These are phyloP conservation scores for Trichonephila inaurata DNA, from an alignment of 1,140 invertebrate genomes.

Conservation along the genomic window DNA sequence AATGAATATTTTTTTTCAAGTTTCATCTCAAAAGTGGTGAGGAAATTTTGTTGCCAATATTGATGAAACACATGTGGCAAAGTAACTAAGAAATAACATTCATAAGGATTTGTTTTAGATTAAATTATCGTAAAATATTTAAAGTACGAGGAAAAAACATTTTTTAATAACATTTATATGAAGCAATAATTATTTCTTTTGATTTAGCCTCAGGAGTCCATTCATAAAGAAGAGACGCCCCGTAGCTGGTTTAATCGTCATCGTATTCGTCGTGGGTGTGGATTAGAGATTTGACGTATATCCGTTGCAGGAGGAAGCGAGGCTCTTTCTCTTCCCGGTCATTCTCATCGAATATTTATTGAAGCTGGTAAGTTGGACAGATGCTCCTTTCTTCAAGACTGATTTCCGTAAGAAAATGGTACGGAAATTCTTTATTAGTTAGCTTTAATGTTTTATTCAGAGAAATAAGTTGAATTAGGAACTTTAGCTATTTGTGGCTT, in stretches of 20 bases:
- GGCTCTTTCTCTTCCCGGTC: conserved; percentile 1
- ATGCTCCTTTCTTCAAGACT: background rate
- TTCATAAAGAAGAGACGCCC: conserved; percentile 53
- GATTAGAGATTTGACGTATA: conserved; percentile 72
- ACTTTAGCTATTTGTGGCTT: background rate
- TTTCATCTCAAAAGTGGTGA: no score
- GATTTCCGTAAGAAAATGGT: background rate
- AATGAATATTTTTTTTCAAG: no score
- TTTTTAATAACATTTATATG: no score
- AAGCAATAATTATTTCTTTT: background rate
- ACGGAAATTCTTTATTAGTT: background rate
- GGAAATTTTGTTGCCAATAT: no score
- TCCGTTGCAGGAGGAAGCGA: conserved; percentile 68
- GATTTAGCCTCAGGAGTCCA: background rate
- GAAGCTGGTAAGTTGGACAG: background rate
- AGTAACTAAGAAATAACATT: no score
- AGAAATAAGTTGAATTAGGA: background rate
- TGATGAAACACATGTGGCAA: no score
- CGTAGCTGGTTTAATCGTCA: conserved; percentile 55
- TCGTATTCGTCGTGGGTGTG: conserved; percentile 65
- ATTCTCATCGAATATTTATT: conserved; percentile 55
- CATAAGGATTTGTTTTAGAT: no score
- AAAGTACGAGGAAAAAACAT: no score
- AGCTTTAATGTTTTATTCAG: background rate
- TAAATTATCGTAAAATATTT: no score